Evolutionary conservation across 2,888 invertebrate genomes (phyloP).

Genomic region (Drosophila nigricruria): DNA sequence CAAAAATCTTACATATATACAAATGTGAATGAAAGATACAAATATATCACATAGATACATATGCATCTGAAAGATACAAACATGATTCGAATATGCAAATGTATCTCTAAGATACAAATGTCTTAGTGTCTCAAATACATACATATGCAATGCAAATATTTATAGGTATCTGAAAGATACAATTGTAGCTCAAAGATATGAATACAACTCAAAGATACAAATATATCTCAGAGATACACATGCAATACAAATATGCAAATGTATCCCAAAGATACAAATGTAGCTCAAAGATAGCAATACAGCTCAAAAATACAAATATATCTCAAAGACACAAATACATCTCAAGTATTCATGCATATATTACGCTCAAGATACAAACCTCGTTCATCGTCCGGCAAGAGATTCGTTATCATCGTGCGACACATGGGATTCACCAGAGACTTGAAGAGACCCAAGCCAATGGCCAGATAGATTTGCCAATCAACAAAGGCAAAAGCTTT

Average conservation of each 20-base stretch:
- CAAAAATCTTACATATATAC: neutral
- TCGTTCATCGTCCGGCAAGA: constrained; percentile 79
- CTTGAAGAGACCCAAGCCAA: constrained; percentile 73
- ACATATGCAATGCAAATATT: too few relatives aligned
- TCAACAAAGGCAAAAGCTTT: constrained; percentile 76
- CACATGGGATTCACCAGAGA: constrained; percentile 82
- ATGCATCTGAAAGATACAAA: neutral
- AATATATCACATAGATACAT: neutral
- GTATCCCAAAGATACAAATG: neutral
- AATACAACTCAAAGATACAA: neutral
- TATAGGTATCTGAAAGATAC: neutral
- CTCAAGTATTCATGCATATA: neutral
- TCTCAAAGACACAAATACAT: neutral
- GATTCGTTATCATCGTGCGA: constrained; percentile 78
- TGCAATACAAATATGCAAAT: neutral
- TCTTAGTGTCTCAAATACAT: too few relatives aligned
- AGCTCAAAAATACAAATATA: neutral
- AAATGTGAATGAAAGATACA: neutral
- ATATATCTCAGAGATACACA: neutral
- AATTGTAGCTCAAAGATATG: neutral
- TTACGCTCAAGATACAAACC: constrained; percentile 71
- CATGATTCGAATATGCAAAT: too few relatives aligned
- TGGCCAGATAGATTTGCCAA: constrained; percentile 82
- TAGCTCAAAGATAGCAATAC: neutral
- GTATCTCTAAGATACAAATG: neutral